Base-by-base conservation (phyloP, 2,797 vertebrate genomes). In the Siniperca scherzeri region DNA sequence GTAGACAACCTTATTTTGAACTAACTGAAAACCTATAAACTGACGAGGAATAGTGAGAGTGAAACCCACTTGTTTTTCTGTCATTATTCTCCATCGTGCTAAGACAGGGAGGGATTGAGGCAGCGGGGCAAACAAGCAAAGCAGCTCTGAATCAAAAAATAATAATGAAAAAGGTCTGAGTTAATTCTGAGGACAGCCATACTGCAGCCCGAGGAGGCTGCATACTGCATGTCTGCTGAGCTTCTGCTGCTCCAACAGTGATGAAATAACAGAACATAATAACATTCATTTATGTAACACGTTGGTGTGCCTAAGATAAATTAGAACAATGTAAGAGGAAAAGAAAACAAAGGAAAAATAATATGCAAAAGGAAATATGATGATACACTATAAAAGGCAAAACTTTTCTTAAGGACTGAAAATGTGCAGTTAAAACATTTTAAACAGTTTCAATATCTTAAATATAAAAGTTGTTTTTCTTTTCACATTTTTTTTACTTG, bases 261-360 rank as follows among this genome's bases (percentile, higher is more conserved):
- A 56, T 36, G n/a, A 44, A 84, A 75, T 38, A 71, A 79, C 22
- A 53, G 5, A 30, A 36, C 33, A 74, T 78, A 19, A 74, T 56
- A 71, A 67, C 53, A 48, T 59, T 56, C n/a, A 64, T 70, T 76
- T 80, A 84, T 70, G 73, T 71, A 76, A 80, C 46, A 57, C 48
- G 22, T 30, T 53, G 40, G 5, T 68, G 38, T 50, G 77, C 46
- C 68, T 4, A 16, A 61, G 42, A 61, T 72, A 30, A 69, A 69
- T 70, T 13, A 48, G 50, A 70, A 52, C 40, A 59, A 10, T 10
- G 57, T 80, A 80, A 80, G 68, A 57, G 38, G 33, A 27, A 21
- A 25, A 50, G 3, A 70, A 64, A 42, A 73, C 22, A 67, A 59
- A 36, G 12, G 14, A 21, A 36, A 70, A 64, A 33, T 44, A 57